phyloP scores from a whole-genome alignment of 2,797 vertebrate genomes.

The Oreochromis mossambicus region DNA sequence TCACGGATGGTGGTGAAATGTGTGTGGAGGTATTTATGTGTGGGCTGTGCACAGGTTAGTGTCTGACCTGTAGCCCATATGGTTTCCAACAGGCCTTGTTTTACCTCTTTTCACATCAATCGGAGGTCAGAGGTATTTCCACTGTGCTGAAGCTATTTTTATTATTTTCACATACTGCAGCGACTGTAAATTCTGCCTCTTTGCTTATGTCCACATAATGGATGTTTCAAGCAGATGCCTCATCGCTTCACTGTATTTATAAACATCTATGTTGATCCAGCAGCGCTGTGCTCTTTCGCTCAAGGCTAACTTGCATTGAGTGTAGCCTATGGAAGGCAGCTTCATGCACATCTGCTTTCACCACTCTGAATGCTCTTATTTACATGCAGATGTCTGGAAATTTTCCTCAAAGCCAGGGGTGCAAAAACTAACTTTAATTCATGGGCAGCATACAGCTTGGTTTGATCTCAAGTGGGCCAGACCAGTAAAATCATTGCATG shows the following conservation, averaged over 20 bases:
- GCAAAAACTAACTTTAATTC: neutral
- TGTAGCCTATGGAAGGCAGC: neutral
- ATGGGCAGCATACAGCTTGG: neutral
- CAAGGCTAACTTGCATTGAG: slow-evolving; percentile 18
- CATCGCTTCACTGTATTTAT: slow-evolving; percentile 26
- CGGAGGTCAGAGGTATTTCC: slow-evolving; percentile 32
- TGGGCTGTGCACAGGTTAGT: slow-evolving; percentile 38
- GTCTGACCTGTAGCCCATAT: slow-evolving; percentile 45
- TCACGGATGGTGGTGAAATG: slow-evolving; percentile 30
- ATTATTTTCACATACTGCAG: slow-evolving; percentile 28
- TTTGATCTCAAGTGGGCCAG: neutral
- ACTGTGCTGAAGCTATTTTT: slow-evolving; percentile 33
- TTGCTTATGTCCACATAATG: slow-evolving; percentile 12
- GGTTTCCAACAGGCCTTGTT: slow-evolving; percentile 41
- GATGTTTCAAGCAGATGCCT: slow-evolving; percentile 7
- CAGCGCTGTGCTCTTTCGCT: slow-evolving; percentile 34
- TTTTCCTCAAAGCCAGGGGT: neutral
- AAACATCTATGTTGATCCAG: slow-evolving; percentile 38
- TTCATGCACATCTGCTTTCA: neutral
- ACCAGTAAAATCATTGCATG: neutral
- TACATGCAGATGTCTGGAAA: neutral
- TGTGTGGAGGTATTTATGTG: slow-evolving; percentile 39
- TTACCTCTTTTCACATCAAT: slow-evolving; percentile 45
- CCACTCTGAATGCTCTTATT: neutral
- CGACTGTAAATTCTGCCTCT: slow-evolving; percentile 7